Evolutionary conservation across 2,888 invertebrate species (phyloP).

Genomic region (Xestia sexstrigata): DNA sequence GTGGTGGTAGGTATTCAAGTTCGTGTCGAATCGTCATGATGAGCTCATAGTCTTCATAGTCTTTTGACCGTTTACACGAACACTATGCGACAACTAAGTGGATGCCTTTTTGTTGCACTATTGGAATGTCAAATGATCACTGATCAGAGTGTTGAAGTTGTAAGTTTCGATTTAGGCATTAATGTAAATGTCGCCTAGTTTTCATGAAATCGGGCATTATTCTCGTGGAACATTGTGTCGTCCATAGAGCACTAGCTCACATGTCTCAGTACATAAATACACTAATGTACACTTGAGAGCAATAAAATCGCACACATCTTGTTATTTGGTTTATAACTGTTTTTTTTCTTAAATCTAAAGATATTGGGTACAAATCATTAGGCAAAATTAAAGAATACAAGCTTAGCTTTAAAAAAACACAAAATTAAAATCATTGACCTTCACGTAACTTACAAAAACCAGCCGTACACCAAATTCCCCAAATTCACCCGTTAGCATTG

Average conservation of each 20-base stretch:
- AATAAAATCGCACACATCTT: too few species aligned
- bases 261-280: conserved; percentile 27
- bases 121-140: background rate
- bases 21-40: conserved; percentile 42
- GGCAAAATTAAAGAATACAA: too few species aligned
- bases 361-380: too few species aligned
- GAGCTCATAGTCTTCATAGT: conserved; percentile 49
- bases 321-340: too few species aligned
- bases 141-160: background rate
- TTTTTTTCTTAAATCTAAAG: too few species aligned
- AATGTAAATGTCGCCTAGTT: background rate
- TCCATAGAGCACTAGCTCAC: conserved; percentile 16
- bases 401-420: too few species aligned
- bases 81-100: background rate
- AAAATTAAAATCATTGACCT: too few species aligned
- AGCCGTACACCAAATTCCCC: too few species aligned
- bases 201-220: background rate
- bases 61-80: background rate
- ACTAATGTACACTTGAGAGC: background rate
- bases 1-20: conserved; percentile 28
- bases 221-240: background rate
- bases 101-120: background rate
- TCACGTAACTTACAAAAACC: too few species aligned
- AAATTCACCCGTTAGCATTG: too few species aligned
- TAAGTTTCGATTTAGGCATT: background rate